These are phyloP conservation scores for Agrenia bidenticulata DNA, from an alignment of 2,888 invertebrate species.

Conservation along the genomic window DNA sequence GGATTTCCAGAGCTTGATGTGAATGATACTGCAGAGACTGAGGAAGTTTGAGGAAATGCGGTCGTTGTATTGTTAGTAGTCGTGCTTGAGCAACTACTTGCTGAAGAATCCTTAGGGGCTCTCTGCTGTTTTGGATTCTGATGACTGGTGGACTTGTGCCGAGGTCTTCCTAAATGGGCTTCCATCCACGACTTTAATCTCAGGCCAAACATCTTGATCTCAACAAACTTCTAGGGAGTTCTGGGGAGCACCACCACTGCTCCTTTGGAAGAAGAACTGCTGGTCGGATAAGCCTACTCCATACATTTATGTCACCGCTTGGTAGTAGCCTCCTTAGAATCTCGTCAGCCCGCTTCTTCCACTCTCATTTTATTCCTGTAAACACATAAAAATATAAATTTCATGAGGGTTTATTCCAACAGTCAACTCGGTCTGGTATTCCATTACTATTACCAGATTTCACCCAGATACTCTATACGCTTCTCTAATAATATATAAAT, in stretches of 20 bases:
- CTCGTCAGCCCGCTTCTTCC: slow-evolving; percentile 19
- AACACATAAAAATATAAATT: slow-evolving; percentile 48
- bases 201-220: slow-evolving; percentile 52
- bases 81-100: slow-evolving; percentile 18
- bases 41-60: neutral
- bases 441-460: neutral
- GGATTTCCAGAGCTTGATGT: slow-evolving; percentile 3
- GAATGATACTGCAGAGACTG: neutral
- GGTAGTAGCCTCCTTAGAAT: slow-evolving; percentile 6
- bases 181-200: slow-evolving; percentile 54
- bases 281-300: slow-evolving; percentile 17
- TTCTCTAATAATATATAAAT: neutral
- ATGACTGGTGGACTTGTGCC: slow-evolving; percentile 44
- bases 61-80: slow-evolving; percentile 17
- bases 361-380: slow-evolving; percentile 44
- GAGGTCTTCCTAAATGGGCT: slow-evolving; percentile 52
- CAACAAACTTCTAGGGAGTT: slow-evolving; percentile 24
- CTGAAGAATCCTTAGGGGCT: slow-evolving; percentile 29
- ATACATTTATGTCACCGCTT: slow-evolving; percentile 19
- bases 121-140: slow-evolving; percentile 31
- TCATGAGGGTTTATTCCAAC: slow-evolving; percentile 42
- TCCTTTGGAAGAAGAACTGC: neutral
- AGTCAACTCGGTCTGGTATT: slow-evolving; percentile 11
- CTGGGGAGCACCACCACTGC: slow-evolving; percentile 19
- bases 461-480: neutral